Base-by-base conservation (phyloP, 2,888 invertebrate species). In the Portevinia maculata region DNA sequence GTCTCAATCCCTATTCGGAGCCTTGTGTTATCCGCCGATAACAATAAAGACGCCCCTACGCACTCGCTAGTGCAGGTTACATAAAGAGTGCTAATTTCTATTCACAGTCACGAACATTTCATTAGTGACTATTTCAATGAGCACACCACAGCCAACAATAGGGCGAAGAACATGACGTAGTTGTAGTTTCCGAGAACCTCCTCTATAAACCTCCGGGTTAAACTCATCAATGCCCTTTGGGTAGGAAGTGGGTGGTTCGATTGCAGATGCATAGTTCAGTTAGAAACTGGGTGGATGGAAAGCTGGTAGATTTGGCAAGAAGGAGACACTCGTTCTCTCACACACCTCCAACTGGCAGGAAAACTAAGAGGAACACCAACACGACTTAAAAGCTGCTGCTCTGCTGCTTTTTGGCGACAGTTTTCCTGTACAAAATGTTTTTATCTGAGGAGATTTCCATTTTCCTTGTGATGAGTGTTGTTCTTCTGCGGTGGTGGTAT, bases 71-170 rank as follows among this genome's bases (percentile, higher is more conserved):
- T 13, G 21, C 9, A 15, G 19, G 19, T 65, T 65, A 48, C 57
- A 30, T 32, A 28, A 32, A 83, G 65, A 76, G 65, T 65, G 65
- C 76, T 83, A 71, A 83, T 76, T 83, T 59, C 19, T 53, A 76
- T 83, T 83, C 76, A 32, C 71, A 83, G 81, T 70, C 81, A 83
- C 81, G 81, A 76, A 76, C 60, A 62, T 76, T 83, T 76, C 76
- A 83, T 83, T 83, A 76, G 81, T 39, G 81, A 11, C 59, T 71
- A 76, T 83, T 76, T 60, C 76, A 83, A 76, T 67, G 70, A 83
- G 53, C 71, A 65, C 52, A 53, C 65, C 34, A 48, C 28, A 28
- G 28, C 41, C 60, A 67, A 69, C 71, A 64, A 64, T 44, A 59
- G 34, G 62, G 57, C 57, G 21, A 70, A 64, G 52, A 75, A 64